A percentile compares a stretch with the other conserved stretches of the same genome.
phyloP scores from a whole-genome alignment of 2,113 vertebrate genomes.

The Paratilapia polleni region DNA sequence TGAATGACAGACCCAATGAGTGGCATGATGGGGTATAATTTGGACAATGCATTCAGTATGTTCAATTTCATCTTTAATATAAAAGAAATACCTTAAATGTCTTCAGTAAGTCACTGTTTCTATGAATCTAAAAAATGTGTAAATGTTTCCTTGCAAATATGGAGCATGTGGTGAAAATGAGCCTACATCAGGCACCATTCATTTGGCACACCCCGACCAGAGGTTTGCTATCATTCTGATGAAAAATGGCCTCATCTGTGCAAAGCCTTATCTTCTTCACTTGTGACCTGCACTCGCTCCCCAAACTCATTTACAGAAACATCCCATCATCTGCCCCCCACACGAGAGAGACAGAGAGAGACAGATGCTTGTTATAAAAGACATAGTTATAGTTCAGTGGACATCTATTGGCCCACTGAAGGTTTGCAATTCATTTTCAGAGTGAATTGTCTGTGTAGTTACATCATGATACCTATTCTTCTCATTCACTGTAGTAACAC shows the following conservation, averaged over 20 bases:
- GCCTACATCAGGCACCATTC: slow-evolving; percentile 12
- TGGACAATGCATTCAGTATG: neutral
- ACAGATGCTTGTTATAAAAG: slow-evolving; percentile 32
- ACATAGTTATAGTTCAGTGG: slow-evolving; percentile 25
- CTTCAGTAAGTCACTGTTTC: neutral
- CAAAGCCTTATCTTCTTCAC: slow-evolving; percentile 43
- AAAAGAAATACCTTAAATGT: neutral
- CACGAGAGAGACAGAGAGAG: slow-evolving; percentile 8
- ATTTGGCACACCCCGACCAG: neutral
- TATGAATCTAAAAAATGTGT: neutral
- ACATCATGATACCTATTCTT: neutral
- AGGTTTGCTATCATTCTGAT: slow-evolving; percentile 35
- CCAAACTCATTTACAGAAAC: slow-evolving; percentile 59
- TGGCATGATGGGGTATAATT: neutral
- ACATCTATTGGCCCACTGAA: slow-evolving; percentile 35
- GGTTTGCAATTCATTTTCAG: slow-evolving; percentile 19
- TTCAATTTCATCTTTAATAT: neutral
- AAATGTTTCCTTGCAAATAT: neutral
- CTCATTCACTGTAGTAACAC: neutral
- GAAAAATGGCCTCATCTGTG: slow-evolving; percentile 62
- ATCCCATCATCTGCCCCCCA: slow-evolving; percentile 45
- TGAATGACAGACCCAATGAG: neutral
- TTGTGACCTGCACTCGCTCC: slow-evolving; percentile 51
- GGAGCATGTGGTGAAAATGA: slow-evolving; percentile 7
- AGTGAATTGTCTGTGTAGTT: slow-evolving; percentile 4